A percentile compares a stretch with the other conserved stretches of the same genome.
These are phyloP conservation scores for Pelecanoides urinatrix DNA, from an alignment of 2,113 vertebrate species.

Conservation along the genomic window DNA sequence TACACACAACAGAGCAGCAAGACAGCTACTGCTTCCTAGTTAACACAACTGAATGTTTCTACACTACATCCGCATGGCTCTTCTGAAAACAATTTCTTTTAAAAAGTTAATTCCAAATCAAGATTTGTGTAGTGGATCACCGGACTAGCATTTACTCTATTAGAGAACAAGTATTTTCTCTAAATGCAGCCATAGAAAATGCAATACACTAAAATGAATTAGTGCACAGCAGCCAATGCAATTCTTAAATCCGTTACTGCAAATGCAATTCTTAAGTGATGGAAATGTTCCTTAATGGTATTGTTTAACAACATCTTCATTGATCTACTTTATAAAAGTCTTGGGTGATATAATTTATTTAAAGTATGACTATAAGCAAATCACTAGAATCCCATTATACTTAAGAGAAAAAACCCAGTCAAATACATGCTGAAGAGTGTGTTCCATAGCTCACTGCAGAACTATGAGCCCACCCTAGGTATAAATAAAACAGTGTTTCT, in stretches of 20 bases:
- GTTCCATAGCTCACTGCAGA: not conserved
- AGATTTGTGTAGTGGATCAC: not conserved
- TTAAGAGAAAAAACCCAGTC: not conserved
- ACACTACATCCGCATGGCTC: not conserved
- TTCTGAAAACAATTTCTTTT: not conserved
- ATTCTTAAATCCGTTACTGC: not conserved
- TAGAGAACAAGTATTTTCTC: not conserved
- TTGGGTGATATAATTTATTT: not conserved
- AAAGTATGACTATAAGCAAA: not conserved
- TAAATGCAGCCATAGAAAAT: not conserved
- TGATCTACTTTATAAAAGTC: not conserved
- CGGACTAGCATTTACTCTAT: not conserved
- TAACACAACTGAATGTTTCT: not conserved
- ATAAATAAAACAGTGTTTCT: not conserved
- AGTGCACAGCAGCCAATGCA: not conserved
- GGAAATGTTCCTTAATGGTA: not conserved
- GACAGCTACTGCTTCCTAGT: not conserved
- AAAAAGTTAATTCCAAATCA: not conserved
- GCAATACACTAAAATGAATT: not conserved
- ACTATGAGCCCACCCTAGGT: not conserved
- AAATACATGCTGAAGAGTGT: not conserved
- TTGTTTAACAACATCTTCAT: not conserved
- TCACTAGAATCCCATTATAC: not conserved
- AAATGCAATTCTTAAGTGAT: not conserved
- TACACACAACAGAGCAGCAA: rapidly evolving